Conservation (phyloP, 2,113 vertebrate genomes). For the Austrofundulus limnaeus region DNA sequence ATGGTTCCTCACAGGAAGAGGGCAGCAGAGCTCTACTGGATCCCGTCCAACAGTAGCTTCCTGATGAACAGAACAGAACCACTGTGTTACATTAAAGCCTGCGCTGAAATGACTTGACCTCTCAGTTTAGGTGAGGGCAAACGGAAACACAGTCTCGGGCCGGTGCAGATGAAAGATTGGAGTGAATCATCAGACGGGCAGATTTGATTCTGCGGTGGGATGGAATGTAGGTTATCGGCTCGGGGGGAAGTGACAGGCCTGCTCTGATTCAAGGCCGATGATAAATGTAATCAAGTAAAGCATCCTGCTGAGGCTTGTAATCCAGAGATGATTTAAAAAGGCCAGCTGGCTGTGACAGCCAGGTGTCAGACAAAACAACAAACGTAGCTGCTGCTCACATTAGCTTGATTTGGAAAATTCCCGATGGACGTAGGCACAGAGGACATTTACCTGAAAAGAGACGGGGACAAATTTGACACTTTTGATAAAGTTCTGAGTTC, state of each 20-base stretch:
- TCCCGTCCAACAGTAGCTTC: not conserved
- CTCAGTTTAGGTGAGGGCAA: constrained; percentile 34
- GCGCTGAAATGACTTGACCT: constrained; percentile 58
- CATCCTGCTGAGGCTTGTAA: constrained; percentile 59
- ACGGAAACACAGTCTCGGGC: constrained; percentile 6
- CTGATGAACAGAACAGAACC: not conserved
- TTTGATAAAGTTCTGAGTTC: no score
- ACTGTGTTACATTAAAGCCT: constrained; percentile 27
- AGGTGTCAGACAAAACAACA: constrained; percentile 43
- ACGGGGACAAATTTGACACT: no score
- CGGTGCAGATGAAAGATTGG: constrained; percentile 30
- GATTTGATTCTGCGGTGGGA: constrained; percentile 58
- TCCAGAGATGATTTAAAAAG: constrained; percentile 56
- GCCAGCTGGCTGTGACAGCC: constrained; percentile 39
- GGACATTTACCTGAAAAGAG: no score
- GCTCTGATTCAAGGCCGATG: constrained; percentile 58
- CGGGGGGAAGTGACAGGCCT: constrained; percentile 54
- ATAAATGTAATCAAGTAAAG: constrained; percentile 64
- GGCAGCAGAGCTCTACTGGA: constrained; percentile 56
- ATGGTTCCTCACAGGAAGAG: constrained; percentile 43
- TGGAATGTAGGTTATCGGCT: constrained; percentile 63
- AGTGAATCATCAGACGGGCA: constrained; percentile 52
- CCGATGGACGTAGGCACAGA: not conserved
- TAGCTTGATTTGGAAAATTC: constrained; percentile 25
- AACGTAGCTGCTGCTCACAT: constrained; percentile 45